A percentile compares a stretch with the other conserved stretches of the same genome.
phyloP scores from a whole-genome alignment of 2,888 invertebrate genomes.

The Allolobophora icterica region DNA sequence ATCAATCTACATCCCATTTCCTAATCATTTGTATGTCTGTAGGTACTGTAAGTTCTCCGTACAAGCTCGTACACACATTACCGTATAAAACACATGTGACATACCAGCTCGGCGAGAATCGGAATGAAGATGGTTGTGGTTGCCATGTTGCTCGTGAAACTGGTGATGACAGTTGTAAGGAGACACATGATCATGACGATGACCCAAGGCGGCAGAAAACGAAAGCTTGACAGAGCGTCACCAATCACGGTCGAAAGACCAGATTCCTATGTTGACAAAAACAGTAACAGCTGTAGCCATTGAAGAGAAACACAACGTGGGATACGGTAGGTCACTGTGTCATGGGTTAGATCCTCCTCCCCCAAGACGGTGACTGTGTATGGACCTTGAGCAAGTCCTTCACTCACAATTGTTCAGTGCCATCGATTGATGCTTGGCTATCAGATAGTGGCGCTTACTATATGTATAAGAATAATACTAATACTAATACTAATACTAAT shows the following conservation, averaged over 20 bases:
- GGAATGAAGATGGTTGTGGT: constrained; percentile 62
- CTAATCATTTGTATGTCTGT: background rate
- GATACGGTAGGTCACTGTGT: no score
- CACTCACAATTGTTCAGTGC: no score
- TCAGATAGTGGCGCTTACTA: no score
- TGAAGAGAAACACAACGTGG: no score
- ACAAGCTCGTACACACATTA: background rate
- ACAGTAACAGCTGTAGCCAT: background rate
- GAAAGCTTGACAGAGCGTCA: constrained; percentile 52
- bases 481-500: no score
- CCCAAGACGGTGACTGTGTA: no score
- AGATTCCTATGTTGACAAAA: constrained; percentile 52
- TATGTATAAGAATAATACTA: no score
- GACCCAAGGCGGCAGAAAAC: constrained; percentile 54
- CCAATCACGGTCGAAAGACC: constrained; percentile 59
- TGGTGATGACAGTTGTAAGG: constrained; percentile 58
- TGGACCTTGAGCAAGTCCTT: no score
- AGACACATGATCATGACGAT: constrained; percentile 56
- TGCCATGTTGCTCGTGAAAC: constrained; percentile 61
- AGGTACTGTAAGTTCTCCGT: background rate
- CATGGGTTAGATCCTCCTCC: no score
- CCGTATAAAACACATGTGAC: background rate
- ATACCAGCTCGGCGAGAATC: constrained; percentile 56
- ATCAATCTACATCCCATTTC: no score
- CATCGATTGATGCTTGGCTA: no score